These are phyloP conservation scores for Drosophila grimshawi DNA, from an alignment of 1,140 invertebrate species.

Conservation along the genomic window DNA sequence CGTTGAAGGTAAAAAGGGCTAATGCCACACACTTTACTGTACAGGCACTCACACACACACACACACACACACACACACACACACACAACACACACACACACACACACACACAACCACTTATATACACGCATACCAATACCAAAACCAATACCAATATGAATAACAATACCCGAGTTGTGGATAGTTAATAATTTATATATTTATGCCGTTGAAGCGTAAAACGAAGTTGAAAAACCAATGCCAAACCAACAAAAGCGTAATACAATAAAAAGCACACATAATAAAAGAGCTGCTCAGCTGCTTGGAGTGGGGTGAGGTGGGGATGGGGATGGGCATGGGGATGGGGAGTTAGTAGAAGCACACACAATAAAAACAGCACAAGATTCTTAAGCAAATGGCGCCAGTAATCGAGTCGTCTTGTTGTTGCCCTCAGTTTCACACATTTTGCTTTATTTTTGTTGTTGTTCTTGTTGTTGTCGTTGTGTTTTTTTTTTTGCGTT, in stretches of 20 bases:
- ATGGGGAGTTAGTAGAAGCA: slow-evolving; percentile 1
- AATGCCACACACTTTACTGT: slow-evolving; percentile 41
- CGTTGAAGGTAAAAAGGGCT: slow-evolving; percentile 59
- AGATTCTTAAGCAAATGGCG: slow-evolving; percentile 58
- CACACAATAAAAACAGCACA: slow-evolving; percentile 8
- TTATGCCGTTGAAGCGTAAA: slow-evolving; percentile 81
- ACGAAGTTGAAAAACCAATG: slow-evolving; percentile 82
- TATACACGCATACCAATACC: slow-evolving; percentile 7
- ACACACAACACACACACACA: slow-evolving; percentile 33
- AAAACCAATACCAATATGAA: slow-evolving; percentile 10
- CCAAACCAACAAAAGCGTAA: slow-evolving; percentile 76
- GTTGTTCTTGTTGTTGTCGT: background rate
- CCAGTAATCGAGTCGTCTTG: slow-evolving; percentile 67
- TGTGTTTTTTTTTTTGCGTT: background rate
- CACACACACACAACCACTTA: no score
- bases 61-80: background rate
- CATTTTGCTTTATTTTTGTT: background rate
- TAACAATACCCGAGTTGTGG: slow-evolving; percentile 50
- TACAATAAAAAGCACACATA: slow-evolving; percentile 82
- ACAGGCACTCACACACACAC: slow-evolving; percentile 17
- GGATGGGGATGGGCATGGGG: background rate
- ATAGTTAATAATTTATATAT: slow-evolving; percentile 82
- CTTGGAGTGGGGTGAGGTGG: background rate
- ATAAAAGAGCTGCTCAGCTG: slow-evolving; percentile 65
- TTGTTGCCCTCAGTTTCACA: slow-evolving; percentile 1